Evolutionary conservation across 30 jellyfish, hydroid and myxozoan species (phyloP), one percentile per base, ranked within the genome.

Genomic region (Cassiopea xamachana): DNA sequence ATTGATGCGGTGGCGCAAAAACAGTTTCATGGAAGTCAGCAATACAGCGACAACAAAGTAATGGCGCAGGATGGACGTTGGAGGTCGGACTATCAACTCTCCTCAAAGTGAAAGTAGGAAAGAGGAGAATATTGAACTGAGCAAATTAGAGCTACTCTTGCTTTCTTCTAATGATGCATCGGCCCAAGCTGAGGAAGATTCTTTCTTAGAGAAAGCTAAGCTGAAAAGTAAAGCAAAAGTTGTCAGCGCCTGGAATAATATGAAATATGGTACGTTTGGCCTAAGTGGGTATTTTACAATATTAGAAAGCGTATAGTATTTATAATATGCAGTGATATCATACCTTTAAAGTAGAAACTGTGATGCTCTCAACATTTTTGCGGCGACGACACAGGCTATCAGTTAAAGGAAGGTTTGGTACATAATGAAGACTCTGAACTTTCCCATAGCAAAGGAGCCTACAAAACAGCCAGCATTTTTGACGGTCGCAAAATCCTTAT

Each of bases 211-310:
- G 70, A 88, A 73, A 67, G 95, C 83, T 15, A 88, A 88, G 60
- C 13, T 79, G 64, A 88, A 88, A 85, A 77, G 76, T 50, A 87
- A 87, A 77, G 93, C 77, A 39, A 91, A 82, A 75, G 80, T 92
- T 79, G 73, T 92, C 87, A 76, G 85, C 75, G 99, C 96, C 17
- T 96, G 99, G 99, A 92, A 92, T 82, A 96, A 96, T 79, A 98
- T 96, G 50, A 96, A 96, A 88, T 96, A 96, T 88, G 99, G 99
- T 96, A 83, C 39, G 74, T 64, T 64, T 64, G 2, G 27, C 6
- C 19, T 55, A 10, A 6, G 7, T 15, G 47, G 7, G 77, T 19
- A 14, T 47, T 27, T 27, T 27, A 27, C 39, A 27, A 27, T 27
- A 27, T 27, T 27, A 27, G 39, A 27, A 27, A 27, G 39, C 39